Conservation (phyloP, 2,797 vertebrate genomes). For the Melanotaenia trifasciata region DNA sequence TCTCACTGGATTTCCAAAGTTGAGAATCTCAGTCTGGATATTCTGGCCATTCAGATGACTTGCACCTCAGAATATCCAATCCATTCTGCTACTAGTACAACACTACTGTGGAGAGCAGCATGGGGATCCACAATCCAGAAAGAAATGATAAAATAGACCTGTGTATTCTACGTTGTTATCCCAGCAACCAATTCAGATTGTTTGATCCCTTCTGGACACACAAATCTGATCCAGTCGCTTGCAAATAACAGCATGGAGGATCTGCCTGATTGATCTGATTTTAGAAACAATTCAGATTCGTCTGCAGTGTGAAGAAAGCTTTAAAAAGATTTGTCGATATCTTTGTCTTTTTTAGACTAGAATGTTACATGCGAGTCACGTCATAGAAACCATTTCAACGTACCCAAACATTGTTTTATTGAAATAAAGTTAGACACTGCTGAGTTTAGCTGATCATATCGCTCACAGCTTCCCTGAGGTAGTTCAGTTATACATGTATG, state of each 20-base stretch:
- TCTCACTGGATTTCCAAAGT: too few relatives aligned
- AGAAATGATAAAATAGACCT: too few relatives aligned
- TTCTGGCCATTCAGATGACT: too few relatives aligned
- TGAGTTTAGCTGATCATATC: neutral
- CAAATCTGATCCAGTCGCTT: neutral
- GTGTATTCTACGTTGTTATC: too few relatives aligned
- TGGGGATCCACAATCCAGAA: too few relatives aligned
- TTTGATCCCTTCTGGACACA: neutral
- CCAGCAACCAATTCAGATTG: neutral
- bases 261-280: neutral
- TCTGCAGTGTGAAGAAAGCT: neutral
- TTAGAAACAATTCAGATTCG: neutral
- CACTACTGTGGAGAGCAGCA: too few relatives aligned
- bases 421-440: neutral
- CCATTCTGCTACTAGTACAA: too few relatives aligned
- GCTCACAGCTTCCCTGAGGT: neutral
- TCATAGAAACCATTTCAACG: neutral
- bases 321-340: neutral
- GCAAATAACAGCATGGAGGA: neutral
- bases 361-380: neutral
- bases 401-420: neutral
- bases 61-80: too few relatives aligned
- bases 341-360: neutral
- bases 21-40: too few relatives aligned
- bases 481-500: neutral